Conservation (phyloP, 2,797 vertebrate genomes). For the Lithobates pipiens region DNA sequence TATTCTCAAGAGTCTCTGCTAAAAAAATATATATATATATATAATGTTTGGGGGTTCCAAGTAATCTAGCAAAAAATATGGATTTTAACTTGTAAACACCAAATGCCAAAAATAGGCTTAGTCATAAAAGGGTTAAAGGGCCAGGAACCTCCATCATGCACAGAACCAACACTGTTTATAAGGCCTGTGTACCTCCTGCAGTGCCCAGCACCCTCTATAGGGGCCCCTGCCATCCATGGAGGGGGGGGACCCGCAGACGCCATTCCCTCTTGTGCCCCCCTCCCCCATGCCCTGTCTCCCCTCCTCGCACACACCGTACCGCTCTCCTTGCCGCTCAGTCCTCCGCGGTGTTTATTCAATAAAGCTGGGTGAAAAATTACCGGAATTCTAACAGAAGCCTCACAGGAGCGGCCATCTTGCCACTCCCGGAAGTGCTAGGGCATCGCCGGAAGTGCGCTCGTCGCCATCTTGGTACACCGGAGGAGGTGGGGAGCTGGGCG, state of each 20-base stretch:
- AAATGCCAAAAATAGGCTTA: no score
- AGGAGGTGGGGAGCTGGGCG: no score
- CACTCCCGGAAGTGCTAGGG: slow-evolving; percentile 11
- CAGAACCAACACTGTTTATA: no score
- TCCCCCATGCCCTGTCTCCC: neutral
- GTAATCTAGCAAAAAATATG: no score
- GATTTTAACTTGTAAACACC: no score
- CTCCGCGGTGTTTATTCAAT: neutral
- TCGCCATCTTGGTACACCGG: neutral
- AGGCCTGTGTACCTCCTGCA: no score
- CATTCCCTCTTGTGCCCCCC: neutral
- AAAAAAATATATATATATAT: no score
- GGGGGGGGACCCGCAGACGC: no score
- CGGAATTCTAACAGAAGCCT: neutral
- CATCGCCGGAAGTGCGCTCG: neutral
- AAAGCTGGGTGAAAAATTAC: neutral
- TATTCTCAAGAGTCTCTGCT: no score
- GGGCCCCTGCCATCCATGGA: neutral
- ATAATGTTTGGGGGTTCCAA: no score
- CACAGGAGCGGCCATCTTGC: neutral
- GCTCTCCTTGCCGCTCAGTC: neutral
- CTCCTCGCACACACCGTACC: neutral
- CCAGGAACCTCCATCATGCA: no score
- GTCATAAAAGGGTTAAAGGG: no score
- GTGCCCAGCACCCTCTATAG: neutral